A percentile compares a stretch with the other conserved stretches of the same genome.
These are phyloP conservation scores for Falcunculus frontatus DNA, from an alignment of 2,113 vertebrate species.

Conservation along the genomic window DNA sequence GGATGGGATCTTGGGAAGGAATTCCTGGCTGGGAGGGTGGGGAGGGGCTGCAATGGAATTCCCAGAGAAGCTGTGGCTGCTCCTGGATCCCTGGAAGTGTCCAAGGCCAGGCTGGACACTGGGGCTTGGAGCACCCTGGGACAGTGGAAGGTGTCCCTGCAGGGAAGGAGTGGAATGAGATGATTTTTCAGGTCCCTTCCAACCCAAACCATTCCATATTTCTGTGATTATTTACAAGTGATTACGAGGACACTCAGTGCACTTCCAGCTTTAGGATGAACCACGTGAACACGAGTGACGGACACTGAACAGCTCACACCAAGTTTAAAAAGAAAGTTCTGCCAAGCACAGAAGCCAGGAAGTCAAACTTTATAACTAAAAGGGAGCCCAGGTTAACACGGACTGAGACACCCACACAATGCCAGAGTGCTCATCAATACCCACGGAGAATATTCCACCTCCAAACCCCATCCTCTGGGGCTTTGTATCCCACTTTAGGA, in stretches of 20 bases:
- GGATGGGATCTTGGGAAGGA: background rate
- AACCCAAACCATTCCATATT: background rate
- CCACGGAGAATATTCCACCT: background rate
- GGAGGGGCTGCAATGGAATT: background rate
- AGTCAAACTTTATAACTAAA: background rate
- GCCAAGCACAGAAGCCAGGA: background rate
- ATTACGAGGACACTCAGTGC: background rate
- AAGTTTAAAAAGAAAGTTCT: background rate
- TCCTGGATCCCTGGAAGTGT: background rate
- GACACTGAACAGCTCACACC: background rate
- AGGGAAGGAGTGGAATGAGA: too few species aligned
- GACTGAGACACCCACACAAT: background rate
- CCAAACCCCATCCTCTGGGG: background rate
- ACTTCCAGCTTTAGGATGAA: background rate
- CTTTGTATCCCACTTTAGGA: background rate
- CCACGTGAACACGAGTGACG: background rate
- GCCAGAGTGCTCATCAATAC: background rate
- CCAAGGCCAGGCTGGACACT: background rate
- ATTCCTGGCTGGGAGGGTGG: background rate
- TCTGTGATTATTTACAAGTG: background rate
- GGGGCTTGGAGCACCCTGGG: background rate
- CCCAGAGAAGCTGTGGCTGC: background rate
- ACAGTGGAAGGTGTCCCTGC: background rate
- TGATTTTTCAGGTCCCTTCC: too few species aligned
- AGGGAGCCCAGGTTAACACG: accelerated